Base-by-base conservation (phyloP, 2,797 vertebrate species). In the Galagoides demidoff region DNA sequence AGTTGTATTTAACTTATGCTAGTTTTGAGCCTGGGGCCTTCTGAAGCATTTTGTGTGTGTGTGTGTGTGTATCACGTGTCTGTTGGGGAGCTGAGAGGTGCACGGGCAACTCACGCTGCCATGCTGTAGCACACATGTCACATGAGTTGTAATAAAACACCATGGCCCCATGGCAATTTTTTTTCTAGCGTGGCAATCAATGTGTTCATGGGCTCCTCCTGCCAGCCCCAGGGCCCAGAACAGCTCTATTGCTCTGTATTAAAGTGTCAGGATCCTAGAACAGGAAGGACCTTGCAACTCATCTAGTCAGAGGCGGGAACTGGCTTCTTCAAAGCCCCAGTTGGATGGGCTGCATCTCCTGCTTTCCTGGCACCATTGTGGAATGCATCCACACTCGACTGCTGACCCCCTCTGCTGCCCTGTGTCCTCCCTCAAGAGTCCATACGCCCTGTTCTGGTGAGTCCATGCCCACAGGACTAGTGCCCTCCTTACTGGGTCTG, bases 391-490 rank as follows among this genome's bases (percentile, higher is more conserved):
- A 66, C 61, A 7, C 0, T 0, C 14, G 27, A 22, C 37, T 85
- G 64, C 64, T 57, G 73, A 45, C 34, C 6, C 49, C 63, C 29
- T 45, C 73, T 23, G 0, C 68, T 25, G 49, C 27, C 39, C 81
- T 3, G 0, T 37, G 0, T 31, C 63, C 13, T 70, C 55, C 85
- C n/a, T 37, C 13, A 1, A 4, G 4, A 4, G 27, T 45, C 45
- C 7, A 12, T 3, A 12, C 5, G 34, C 34, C 61, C 71, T 55
- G 76, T 39, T 52, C n/a, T 20, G 23, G 45, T 31, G 37, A 31
- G 7, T 68, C 34, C 12, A 7, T 20, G 23, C 39, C 39, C 57
- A 25, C 12, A 5, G 20, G 63, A 66, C 39, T 22, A 8, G 6
- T 20, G 43, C 29, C 31, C 39, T 74, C 57, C 43, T 55, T 39